phyloP scores from a whole-genome alignment of 1,140 invertebrate genomes.

The Drosophila ohnishii region DNA sequence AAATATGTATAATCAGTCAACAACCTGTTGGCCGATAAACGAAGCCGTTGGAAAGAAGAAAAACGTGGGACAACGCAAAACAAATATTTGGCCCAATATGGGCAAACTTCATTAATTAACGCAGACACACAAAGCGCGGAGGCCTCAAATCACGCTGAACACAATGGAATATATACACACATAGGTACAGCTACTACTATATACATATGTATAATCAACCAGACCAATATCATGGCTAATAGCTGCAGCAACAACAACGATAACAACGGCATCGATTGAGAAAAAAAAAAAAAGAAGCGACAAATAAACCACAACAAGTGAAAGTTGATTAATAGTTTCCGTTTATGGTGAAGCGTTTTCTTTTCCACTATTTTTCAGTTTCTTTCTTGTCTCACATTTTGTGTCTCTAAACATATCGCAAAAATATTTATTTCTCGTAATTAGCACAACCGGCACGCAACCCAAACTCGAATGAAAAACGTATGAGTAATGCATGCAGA shows the following conservation, averaged over 20 bases:
- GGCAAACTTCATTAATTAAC: conserved; percentile 56
- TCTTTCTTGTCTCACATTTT: conserved; percentile 22
- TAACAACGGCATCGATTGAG: conserved; percentile 15
- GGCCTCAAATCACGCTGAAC: conserved; percentile 5
- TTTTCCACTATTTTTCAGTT: conserved; percentile 13
- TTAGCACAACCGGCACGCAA: conserved; percentile 55
- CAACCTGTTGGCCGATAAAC: conserved; percentile 54
- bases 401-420: conserved; percentile 15
- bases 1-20: conserved; percentile 64
- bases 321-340: conserved; percentile 79
- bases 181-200: neutral
- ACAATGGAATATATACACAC: neutral
- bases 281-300: conserved; percentile 3
- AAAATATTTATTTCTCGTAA: conserved; percentile 40
- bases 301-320: conserved; percentile 57
- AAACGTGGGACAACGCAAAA: conserved; percentile 32
- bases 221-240: conserved; percentile 20
- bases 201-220: conserved; percentile 3
- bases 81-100: conserved; percentile 38
- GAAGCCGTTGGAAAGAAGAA: conserved; percentile 4
- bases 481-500: conserved; percentile 67
- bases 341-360: conserved; percentile 58
- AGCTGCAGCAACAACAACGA: conserved; percentile 11
- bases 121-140: conserved; percentile 10
- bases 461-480: conserved; percentile 12